Evolutionary conservation across 1,140 invertebrate species (phyloP), one percentile per base, ranked within the genome.

Genomic region (Sweltsa coloradensis): DNA sequence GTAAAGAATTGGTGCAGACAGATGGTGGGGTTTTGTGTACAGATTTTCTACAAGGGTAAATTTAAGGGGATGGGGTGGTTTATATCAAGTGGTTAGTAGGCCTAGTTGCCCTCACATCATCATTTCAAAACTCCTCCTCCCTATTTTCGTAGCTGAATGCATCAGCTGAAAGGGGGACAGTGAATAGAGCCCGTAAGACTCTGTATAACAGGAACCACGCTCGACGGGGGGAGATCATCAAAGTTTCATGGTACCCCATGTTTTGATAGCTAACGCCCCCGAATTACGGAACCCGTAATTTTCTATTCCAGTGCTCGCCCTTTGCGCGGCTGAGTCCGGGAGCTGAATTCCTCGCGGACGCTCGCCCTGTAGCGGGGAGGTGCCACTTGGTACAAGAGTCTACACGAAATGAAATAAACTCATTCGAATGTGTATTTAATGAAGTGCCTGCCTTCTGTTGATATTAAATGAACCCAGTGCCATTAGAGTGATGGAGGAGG

Each of bases 251-350:
- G 39, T 24, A 29, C 36, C 36, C 24, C 45, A 27, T 47, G 45
- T 47, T 47, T 47, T 47, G 45, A 47, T 47, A 47, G 44, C 34
- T 46, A 21, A 39, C 45, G 36, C 39, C 45, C 45, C 45, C 45
- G 36, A 36, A 40, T 47, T 40, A 37, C 36, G 11, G 45, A 47
- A 47, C 45, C 42, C 42, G 42, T 44, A 22, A 44, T 44, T 44
- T 44, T 44, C 42, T 44, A n/a, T n/a, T n/a, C n/a, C n/a, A n/a
- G n/a, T n/a, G n/a, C n/a, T n/a, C n/a, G n/a, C n/a, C n/a, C 24
- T 44, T 7, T 44, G 42, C 19, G 42, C 16, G 42, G 16, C 21
- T 27, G 9, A 23, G 3, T 40, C 11, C 37, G 7, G 9, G 24
- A 13, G 18, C 37, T 16, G 5, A 19, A 3, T 40, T 16, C 37